Conservation (phyloP, 2,113 vertebrate genomes). For the Tetraodon nigroviridis region DNA sequence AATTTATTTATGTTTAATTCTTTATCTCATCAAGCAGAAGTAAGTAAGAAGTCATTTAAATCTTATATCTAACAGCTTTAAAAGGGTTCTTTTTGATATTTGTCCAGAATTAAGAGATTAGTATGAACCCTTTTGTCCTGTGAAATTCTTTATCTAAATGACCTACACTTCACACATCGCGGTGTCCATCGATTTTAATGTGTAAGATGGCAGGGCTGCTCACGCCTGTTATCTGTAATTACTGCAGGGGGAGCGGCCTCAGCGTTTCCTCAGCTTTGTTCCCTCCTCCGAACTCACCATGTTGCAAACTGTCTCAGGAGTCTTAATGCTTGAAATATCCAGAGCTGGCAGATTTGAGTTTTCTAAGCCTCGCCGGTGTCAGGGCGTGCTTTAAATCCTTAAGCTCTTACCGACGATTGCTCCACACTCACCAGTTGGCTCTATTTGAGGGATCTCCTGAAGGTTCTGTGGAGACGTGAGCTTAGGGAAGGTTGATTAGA, state of each 20-base stretch:
- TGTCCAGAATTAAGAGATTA: slow-evolving; percentile 11
- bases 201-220: slow-evolving; percentile 1
- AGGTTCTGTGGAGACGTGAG: slow-evolving; percentile 6
- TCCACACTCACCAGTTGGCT: not conserved
- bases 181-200: slow-evolving; percentile 9
- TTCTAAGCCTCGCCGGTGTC: slow-evolving; percentile 40
- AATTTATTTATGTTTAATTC: not conserved
- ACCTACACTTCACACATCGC: slow-evolving; percentile 8
- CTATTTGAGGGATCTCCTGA: slow-evolving; percentile 16
- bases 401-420: slow-evolving; percentile 19
- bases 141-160: not conserved
- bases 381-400: slow-evolving; percentile 45
- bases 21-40: not conserved
- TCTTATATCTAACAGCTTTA: not conserved
- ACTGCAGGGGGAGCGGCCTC: slow-evolving; percentile 10
- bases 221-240: slow-evolving; percentile 34
- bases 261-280: slow-evolving; percentile 36
- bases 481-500: slow-evolving; percentile 10
- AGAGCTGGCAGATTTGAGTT: slow-evolving; percentile 34
- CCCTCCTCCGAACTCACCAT: slow-evolving; percentile 35
- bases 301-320: slow-evolving; percentile 31
- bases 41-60: slow-evolving; percentile 6
- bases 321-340: slow-evolving; percentile 29
- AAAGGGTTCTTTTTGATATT: slow-evolving; percentile 12
- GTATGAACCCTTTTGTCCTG: slow-evolving; percentile 12